Evolutionary conservation across 1,140 invertebrate genomes (phyloP).

Genomic region (Nasonia giraulti): DNA sequence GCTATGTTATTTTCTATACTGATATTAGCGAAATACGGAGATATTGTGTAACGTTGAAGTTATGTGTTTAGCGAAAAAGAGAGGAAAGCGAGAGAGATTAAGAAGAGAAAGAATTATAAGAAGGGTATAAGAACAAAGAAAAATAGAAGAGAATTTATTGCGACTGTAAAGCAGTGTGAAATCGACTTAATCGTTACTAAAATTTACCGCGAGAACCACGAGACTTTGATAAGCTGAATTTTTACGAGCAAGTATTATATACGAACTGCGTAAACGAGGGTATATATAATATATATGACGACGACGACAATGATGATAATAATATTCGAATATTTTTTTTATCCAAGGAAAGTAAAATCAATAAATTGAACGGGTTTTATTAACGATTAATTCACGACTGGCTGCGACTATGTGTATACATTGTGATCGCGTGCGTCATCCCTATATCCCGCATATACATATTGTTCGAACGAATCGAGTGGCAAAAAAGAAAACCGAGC

Average conservation of each 20-base stretch:
- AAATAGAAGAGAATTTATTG: neutral
- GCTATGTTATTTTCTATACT: constrained; percentile 12
- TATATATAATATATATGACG: neutral
- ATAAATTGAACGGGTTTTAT: constrained; percentile 5
- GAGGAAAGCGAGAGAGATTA: neutral
- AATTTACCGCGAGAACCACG: constrained; percentile 10
- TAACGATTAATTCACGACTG: constrained; percentile 9
- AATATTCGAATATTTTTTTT: constrained; percentile 1
- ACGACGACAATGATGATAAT: neutral
- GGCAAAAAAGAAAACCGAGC: constrained; percentile 2
- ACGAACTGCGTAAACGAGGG: neutral
- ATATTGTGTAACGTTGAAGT: neutral
- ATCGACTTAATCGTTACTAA: constrained; percentile 36
- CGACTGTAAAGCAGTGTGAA: neutral
- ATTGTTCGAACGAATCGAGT: too few relatives aligned
- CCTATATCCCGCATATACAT: neutral
- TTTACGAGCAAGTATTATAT: neutral
- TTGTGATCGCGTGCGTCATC: neutral
- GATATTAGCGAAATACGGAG: neutral
- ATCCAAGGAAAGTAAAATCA: neutral
- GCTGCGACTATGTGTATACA: neutral
- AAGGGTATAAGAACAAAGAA: neutral
- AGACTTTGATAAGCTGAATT: constrained; percentile 16
- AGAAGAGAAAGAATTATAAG: neutral
- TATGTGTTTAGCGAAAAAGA: neutral